Conservation (phyloP, 2,797 vertebrate genomes). For the Etheostoma perlongum region DNA sequence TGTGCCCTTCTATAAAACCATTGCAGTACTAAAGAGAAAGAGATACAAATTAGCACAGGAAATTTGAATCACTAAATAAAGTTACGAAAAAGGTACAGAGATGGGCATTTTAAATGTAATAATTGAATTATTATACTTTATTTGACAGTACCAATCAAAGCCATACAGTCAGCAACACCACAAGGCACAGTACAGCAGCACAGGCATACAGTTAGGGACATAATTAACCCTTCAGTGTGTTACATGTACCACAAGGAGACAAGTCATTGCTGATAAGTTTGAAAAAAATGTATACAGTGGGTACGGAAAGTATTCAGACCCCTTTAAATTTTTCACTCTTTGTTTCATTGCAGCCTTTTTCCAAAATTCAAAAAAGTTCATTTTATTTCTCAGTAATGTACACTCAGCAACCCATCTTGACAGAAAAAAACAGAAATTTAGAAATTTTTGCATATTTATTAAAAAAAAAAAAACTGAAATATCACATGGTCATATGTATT, state of each 20-base stretch:
- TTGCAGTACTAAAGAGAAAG: background rate
- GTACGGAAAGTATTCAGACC: too few relatives aligned
- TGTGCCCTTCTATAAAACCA: background rate
- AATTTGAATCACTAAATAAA: background rate
- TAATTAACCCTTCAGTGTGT: constrained; percentile 57
- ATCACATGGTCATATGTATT: too few relatives aligned
- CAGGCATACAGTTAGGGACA: constrained; percentile 68
- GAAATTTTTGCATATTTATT: too few relatives aligned
- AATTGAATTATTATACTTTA: constrained; percentile 68
- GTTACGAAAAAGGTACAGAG: background rate
- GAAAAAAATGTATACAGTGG: constrained; percentile 30
- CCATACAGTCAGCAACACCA: constrained; percentile 74
- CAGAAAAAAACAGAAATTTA: too few relatives aligned
- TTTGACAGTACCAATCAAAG: constrained; percentile 78
- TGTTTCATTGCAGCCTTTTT: too few relatives aligned
- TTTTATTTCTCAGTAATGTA: too few relatives aligned
- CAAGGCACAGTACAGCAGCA: constrained; percentile 77
- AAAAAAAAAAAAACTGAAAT: too few relatives aligned
- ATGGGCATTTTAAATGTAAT: constrained; percentile 35
- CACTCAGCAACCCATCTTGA: too few relatives aligned
- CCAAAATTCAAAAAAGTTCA: too few relatives aligned
- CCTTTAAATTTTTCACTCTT: too few relatives aligned
- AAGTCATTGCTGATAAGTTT: constrained; percentile 38
- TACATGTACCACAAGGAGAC: constrained; percentile 62
- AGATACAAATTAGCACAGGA: background rate